Percentiles rank a stretch among this genome's conserved stretches.
phyloP scores from a whole-genome alignment of 1,140 invertebrate genomes.

The Lepeophtheirus salmonis region DNA sequence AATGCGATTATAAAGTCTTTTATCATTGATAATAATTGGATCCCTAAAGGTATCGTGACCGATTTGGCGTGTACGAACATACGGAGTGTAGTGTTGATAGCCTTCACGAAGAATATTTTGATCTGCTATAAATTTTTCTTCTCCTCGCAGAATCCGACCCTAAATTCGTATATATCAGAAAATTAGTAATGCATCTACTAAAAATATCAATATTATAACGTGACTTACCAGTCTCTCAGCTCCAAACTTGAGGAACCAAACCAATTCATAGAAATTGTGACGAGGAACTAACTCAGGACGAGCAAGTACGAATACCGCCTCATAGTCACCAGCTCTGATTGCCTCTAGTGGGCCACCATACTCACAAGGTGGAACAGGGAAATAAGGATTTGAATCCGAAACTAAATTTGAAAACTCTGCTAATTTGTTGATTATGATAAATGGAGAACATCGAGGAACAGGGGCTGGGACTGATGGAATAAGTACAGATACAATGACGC shows the following conservation, averaged over 20 bases:
- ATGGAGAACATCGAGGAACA: constrained; percentile 2
- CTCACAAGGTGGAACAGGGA: constrained; percentile 6
- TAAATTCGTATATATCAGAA: not conserved
- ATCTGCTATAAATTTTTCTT: constrained; percentile 14
- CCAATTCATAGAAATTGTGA: not conserved
- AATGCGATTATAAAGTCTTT: not conserved
- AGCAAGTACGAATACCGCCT: not conserved
- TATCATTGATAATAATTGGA: not conserved
- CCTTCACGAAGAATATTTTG: constrained; percentile 14
- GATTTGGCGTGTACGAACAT: not conserved
- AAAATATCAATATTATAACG: not conserved
- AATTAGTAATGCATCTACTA: not conserved
- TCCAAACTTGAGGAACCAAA: not conserved
- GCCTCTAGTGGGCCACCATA: not conserved
- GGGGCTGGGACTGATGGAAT: not conserved
- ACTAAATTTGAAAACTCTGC: constrained; percentile 4
- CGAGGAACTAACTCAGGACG: not conserved
- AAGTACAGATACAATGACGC: too few relatives aligned
- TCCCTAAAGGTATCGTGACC: not conserved
- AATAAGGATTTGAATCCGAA: constrained; percentile 3
- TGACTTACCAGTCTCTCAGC: not conserved
- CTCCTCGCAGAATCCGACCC: not conserved
- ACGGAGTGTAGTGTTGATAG: constrained; percentile 17
- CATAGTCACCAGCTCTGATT: not conserved
- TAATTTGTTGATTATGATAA: constrained; percentile 11